A percentile compares a stretch with the other conserved stretches of the same genome.
Conservation (phyloP, 1,140 invertebrate species). For the Calephelis virginiensis region DNA sequence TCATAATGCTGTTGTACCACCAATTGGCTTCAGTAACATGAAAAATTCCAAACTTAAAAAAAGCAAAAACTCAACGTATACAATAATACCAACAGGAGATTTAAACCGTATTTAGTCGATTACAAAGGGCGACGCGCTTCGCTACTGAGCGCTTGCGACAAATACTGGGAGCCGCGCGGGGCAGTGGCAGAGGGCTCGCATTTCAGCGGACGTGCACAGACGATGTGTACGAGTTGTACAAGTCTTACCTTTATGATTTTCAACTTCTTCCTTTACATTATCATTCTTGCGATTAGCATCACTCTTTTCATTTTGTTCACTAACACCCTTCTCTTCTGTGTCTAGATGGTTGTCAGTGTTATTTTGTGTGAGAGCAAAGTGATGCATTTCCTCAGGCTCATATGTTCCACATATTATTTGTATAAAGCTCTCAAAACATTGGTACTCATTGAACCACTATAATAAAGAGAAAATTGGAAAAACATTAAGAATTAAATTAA, state of each 20-base stretch:
- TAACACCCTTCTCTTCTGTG: conserved; percentile 29
- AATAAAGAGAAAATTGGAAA: conserved; percentile 42
- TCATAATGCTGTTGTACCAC: too few relatives aligned
- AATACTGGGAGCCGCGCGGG: too few relatives aligned
- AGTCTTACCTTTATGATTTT: conserved; percentile 4
- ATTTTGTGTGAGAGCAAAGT: conserved; percentile 17
- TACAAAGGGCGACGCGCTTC: too few relatives aligned
- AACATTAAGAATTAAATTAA: background rate
- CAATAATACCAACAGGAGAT: too few relatives aligned
- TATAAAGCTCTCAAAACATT: conserved; percentile 90
- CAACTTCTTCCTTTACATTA: conserved; percentile 18
- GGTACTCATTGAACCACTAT: conserved; percentile 94
- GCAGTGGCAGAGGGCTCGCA: too few relatives aligned
- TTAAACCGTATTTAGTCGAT: too few relatives aligned
- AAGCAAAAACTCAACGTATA: too few relatives aligned
- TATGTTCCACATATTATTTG: conserved; percentile 87
- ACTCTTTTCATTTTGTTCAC: conserved; percentile 35
- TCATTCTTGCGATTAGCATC: conserved; percentile 42
- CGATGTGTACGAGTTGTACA: too few relatives aligned
- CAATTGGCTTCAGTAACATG: too few relatives aligned
- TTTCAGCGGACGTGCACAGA: too few relatives aligned
- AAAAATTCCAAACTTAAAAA: too few relatives aligned
- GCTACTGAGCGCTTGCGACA: too few relatives aligned
- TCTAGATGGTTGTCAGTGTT: conserved; percentile 27
- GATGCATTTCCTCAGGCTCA: conserved; percentile 69